Conservation (phyloP, 2,888 invertebrate genomes). For the Barypeithes pellucidus region DNA sequence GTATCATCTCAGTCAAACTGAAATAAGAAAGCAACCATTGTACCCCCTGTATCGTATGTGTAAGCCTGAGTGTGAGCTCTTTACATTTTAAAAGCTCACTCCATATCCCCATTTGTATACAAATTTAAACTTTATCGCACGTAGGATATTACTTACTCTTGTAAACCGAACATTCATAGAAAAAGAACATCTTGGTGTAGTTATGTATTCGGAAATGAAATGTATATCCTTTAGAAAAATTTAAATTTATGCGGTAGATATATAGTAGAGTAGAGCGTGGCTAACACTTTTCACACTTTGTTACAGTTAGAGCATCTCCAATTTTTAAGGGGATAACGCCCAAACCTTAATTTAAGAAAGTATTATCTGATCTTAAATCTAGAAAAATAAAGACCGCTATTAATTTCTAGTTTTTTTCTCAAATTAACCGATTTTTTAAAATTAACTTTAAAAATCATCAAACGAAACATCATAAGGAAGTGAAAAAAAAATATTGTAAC, state of each 20-base stretch:
- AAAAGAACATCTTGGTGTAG: neutral
- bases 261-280: neutral
- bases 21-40: too few species aligned
- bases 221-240: slow-evolving; percentile 12
- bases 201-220: neutral
- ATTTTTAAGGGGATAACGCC: neutral
- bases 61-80: too few species aligned
- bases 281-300: neutral
- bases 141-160: neutral
- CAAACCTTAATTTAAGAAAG: too few species aligned
- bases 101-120: neutral
- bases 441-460: too few species aligned
- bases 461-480: too few species aligned
- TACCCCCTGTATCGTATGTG: too few species aligned
- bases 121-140: neutral
- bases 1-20: too few species aligned
- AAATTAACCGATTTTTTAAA: too few species aligned
- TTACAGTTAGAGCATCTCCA: neutral
- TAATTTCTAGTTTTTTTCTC: too few species aligned
- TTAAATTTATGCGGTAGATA: neutral
- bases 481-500: too few species aligned
- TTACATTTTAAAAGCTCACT: neutral
- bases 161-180: neutral
- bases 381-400: too few species aligned
- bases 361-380: too few species aligned